These are phyloP conservation scores for Agrotis clavis DNA, from an alignment of 2,888 invertebrate species.

Conservation along the genomic window DNA sequence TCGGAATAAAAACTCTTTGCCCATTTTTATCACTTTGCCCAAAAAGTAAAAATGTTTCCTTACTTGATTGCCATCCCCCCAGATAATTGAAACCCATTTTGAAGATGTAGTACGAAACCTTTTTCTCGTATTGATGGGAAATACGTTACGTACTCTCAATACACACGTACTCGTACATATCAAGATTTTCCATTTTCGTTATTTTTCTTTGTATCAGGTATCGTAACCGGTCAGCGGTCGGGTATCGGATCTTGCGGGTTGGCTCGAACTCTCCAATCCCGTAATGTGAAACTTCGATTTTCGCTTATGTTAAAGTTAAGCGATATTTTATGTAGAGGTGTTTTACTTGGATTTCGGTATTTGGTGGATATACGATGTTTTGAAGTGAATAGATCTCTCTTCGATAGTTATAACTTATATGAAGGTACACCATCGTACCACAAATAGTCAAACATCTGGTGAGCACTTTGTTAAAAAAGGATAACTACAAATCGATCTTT, in stretches of 20 bases:
- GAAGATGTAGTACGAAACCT: background rate
- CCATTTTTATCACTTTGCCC: too few species aligned
- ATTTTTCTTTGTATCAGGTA: slow-evolving; percentile 10
- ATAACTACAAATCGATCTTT: too few species aligned
- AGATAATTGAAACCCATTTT: background rate
- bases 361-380: slow-evolving; percentile 32
- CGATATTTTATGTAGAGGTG: slow-evolving; percentile 25
- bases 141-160: slow-evolving; percentile 14
- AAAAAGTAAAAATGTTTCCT: too few species aligned
- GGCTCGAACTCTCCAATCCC: slow-evolving; percentile 17
- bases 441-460: too few species aligned
- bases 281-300: slow-evolving; percentile 57
- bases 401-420: too few species aligned
- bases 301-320: slow-evolving; percentile 28
- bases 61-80: background rate
- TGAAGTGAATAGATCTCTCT: background rate
- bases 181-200: slow-evolving; percentile 20
- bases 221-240: slow-evolving; percentile 18
- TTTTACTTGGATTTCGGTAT: slow-evolving; percentile 13
- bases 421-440: too few species aligned
- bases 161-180: slow-evolving; percentile 19
- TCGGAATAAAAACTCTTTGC: too few species aligned
- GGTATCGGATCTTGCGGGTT: slow-evolving; percentile 13
- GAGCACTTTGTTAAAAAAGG: too few species aligned
- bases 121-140: slow-evolving; percentile 1